Evolutionary conservation across 2,888 invertebrate species (phyloP), one percentile per base, ranked within the genome.

Genomic region (Doris montereyensis): DNA sequence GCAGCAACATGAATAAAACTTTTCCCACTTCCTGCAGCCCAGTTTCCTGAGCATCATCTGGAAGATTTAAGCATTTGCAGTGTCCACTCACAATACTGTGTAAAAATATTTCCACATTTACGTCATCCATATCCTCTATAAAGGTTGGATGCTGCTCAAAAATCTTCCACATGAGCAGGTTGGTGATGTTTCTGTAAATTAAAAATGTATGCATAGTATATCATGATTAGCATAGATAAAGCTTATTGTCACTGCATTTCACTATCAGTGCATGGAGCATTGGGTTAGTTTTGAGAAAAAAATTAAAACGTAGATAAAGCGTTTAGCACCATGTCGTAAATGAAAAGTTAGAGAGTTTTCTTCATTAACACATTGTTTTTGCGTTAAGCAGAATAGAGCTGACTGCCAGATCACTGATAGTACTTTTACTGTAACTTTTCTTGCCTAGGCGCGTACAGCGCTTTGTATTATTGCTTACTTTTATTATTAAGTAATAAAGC

Each of bases 1-100:
- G 82, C 82, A 13, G 84, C 84, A n/a, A 83, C 77, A 71, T 85
- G 86, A 4, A 83, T 60, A 41, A 85, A 77, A 0, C 73, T 80
- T 52, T 84, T 80, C 10, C 74, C 74, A 41, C 52, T 17, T 41
- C 52, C 17, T 41, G 52, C 52, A 41, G 52, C 8, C 17, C 52
- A 41, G 17, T 41, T 5, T n/a, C n/a, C n/a, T 10, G 52, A 41
- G 28, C 13, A 10, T 70, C 32, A 70, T 26, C n/a, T 3, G 17
- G 24, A 10, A n/a, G 21, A 24, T 10, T 2, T 2, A 80, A 60
- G 75, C 84, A 84, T 34, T 62, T 73, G 65, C 82, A 84, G 10
- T 34, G 79, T 4, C 80, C 81, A 13, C 34, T 74, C 52, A 41
- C 62, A 13, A 77, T 70, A 28, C 60, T 62, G 65, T 52, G 71